Evolutionary conservation across 2,797 vertebrate species (phyloP).

Genomic region (Gouania willdenowi): DNA sequence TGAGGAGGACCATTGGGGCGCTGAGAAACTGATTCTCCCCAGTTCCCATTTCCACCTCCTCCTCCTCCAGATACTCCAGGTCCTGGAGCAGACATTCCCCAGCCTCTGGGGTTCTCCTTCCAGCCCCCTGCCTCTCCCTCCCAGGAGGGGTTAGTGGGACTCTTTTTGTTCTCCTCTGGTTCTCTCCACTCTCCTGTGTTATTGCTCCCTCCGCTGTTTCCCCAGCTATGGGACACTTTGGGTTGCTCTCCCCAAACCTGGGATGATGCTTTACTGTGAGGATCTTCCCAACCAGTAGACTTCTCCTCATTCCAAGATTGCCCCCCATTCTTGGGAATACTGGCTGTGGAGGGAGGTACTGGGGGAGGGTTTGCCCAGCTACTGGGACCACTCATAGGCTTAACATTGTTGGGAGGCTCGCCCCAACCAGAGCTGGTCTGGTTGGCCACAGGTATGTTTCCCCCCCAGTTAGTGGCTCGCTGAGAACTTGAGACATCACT

Average conservation of each 20-base stretch:
- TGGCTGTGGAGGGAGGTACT: conserved; percentile 80
- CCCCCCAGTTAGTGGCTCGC: conserved; percentile 88
- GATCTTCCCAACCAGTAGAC: conserved; percentile 83
- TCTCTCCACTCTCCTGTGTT: conserved; percentile 83
- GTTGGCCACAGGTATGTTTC: conserved; percentile 61
- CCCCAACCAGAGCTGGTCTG: conserved; percentile 86
- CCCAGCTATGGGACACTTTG: conserved; percentile 87
- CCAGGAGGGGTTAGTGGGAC: conserved; percentile 79
- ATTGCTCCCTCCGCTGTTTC: conserved; percentile 76
- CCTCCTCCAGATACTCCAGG: conserved; percentile 66
- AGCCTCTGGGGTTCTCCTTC: conserved; percentile 82
- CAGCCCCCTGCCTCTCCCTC: conserved; percentile 83
- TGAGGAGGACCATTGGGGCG: conserved; percentile 83
- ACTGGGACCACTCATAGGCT: conserved; percentile 83
- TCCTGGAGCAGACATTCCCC: conserved; percentile 67
- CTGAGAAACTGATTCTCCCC: conserved; percentile 78
- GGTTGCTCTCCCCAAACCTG: conserved; percentile 90
- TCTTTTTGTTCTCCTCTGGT: conserved; percentile 87
- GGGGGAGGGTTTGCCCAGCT: conserved; percentile 86
- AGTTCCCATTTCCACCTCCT: conserved; percentile 76
- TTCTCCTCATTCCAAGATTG: conserved; percentile 92
- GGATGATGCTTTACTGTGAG: conserved; percentile 81
- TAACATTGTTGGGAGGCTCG: conserved; percentile 77
- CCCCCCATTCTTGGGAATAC: conserved; percentile 73
- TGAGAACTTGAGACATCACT: conserved; percentile 84